A percentile compares a stretch with the other conserved stretches of the same genome.
These are phyloP conservation scores for Limnephilus rhombicus DNA, from an alignment of 2,888 invertebrate genomes.

Conservation along the genomic window DNA sequence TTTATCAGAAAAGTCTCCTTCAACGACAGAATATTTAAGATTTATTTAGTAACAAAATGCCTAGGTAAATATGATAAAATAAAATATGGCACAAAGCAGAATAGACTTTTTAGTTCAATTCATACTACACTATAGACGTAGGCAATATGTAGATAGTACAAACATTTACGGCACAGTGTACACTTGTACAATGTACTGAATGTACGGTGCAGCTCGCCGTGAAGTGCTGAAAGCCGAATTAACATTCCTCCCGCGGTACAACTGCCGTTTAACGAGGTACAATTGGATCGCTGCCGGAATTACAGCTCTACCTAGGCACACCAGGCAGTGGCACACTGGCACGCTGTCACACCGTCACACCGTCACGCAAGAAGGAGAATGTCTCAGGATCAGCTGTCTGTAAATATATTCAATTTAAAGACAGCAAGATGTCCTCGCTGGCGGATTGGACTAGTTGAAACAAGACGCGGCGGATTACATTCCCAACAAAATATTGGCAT, in stretches of 20 bases:
- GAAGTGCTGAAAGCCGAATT: conserved; percentile 60
- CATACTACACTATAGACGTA: neutral
- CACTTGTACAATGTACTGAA: neutral
- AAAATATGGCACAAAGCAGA: neutral
- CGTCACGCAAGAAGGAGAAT: neutral
- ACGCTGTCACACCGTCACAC: neutral
- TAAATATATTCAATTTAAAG: neutral
- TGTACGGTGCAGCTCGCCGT: conserved; percentile 17
- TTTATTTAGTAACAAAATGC: neutral
- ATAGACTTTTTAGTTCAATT: neutral
- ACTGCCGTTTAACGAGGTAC: conserved; percentile 61
- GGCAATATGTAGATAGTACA: neutral
- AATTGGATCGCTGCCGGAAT: conserved; percentile 58
- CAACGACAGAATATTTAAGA: neutral
- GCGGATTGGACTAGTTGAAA: neutral
- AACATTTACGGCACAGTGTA: neutral
- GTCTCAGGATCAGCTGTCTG: neutral
- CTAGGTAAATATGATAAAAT: neutral
- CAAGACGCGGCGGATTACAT: neutral
- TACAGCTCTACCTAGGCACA: conserved; percentile 58
- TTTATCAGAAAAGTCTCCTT: neutral
- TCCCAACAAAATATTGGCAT: neutral
- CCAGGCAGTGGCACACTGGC: conserved; percentile 43
- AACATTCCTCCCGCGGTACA: conserved; percentile 62
- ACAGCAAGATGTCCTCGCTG: neutral